Evolutionary conservation across 1,140 invertebrate species (phyloP).

Genomic region (Piezodorus guildinii): DNA sequence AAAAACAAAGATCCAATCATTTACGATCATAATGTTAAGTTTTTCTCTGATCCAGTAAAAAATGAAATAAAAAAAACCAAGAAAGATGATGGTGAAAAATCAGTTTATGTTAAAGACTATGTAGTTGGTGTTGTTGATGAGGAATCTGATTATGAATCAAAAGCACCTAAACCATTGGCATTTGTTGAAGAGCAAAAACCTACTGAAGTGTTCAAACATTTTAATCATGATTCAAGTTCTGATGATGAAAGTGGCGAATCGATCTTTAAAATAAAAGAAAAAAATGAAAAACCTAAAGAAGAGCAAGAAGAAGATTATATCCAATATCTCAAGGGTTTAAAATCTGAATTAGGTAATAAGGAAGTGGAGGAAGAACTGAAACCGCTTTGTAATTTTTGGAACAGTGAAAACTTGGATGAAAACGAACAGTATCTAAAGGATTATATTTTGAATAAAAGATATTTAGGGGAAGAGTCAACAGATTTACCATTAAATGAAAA

Average conservation of each 20-base stretch:
- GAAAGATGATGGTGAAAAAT: slow-evolving; percentile 41
- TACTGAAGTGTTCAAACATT: not conserved
- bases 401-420: slow-evolving; percentile 61
- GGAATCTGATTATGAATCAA: not conserved
- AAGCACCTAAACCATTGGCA: not conserved
- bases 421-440: slow-evolving; percentile 83
- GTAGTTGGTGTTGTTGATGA: slow-evolving; percentile 56
- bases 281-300: slow-evolving; percentile 50
- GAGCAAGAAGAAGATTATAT: slow-evolving; percentile 57
- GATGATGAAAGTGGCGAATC: slow-evolving; percentile 40
- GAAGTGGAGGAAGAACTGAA: slow-evolving; percentile 51
- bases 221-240: slow-evolving; percentile 27
- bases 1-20: slow-evolving; percentile 83
- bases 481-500: not conserved
- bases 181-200: not conserved
- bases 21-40: slow-evolving; percentile 63
- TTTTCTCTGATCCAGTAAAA: slow-evolving; percentile 43
- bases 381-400: slow-evolving; percentile 75
- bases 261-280: slow-evolving; percentile 39
- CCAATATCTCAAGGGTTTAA: slow-evolving; percentile 71
- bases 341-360: slow-evolving; percentile 48
- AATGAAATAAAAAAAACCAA: slow-evolving; percentile 24
- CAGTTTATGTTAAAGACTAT: slow-evolving; percentile 65
- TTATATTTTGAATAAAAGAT: slow-evolving; percentile 82
- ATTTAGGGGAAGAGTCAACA: slow-evolving; percentile 26